Conservation (phyloP, 2,797 vertebrate genomes). For the Columba guinea region DNA sequence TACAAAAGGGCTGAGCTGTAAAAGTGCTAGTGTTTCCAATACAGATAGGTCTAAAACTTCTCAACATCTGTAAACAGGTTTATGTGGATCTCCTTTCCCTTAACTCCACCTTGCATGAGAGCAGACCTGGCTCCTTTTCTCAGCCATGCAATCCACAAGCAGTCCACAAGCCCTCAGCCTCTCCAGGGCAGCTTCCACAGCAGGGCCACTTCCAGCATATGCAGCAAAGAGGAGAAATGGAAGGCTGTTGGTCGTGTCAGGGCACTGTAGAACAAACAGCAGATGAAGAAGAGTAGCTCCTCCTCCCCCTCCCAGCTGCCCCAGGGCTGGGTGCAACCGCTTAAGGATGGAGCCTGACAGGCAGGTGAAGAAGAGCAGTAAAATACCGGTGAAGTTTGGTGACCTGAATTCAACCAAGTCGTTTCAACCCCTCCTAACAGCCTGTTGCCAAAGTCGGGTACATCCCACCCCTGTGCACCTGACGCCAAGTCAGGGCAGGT, state of each 20-base stretch:
- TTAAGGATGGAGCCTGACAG: not conserved
- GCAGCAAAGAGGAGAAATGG: not conserved
- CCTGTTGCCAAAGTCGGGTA: not conserved
- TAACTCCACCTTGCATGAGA: not conserved
- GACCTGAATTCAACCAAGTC: not conserved
- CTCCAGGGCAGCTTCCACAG: not conserved
- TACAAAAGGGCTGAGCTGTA: not conserved
- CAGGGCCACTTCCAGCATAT: not conserved
- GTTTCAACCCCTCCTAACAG: not conserved
- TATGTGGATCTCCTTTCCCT: not conserved
- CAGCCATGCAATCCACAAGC: not conserved
- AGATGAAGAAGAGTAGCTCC: not conserved
- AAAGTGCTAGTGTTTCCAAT: not conserved
- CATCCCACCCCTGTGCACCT: not conserved
- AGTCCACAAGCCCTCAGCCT: not conserved
- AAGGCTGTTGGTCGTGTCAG: not conserved
- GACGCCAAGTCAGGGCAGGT: not conserved
- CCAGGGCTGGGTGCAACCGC: not conserved
- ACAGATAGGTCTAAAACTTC: not conserved
- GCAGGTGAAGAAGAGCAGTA: not conserved
- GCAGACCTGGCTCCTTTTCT: not conserved
- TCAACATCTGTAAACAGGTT: not conserved
- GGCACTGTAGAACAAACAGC: not conserved
- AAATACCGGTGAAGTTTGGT: not conserved
- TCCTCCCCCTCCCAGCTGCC: not conserved